Base-by-base conservation (phyloP, 2,113 vertebrate species). In the Apeltes quadracus region DNA sequence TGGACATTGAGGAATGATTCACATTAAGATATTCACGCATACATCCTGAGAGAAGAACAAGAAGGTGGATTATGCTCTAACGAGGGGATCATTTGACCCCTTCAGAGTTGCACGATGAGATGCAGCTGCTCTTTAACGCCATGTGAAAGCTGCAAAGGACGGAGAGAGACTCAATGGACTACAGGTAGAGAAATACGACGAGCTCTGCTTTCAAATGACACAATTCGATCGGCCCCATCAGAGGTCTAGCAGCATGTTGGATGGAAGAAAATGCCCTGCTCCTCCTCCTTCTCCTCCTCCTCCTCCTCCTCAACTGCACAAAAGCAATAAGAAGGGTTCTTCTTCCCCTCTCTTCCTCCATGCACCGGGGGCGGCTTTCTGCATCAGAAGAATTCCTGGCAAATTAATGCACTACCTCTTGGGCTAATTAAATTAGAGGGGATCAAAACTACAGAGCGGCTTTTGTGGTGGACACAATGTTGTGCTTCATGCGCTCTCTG, bases 381-480 rank as follows among this genome's bases (percentile, higher is more conserved):
- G 96, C 96, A 97, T 98, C 96, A 97, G 95, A 98, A 95, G 95
- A 96, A 96, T 97, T 98, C 96, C 96, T 96, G 95, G 96, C 95
- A 96, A 97, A 98, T 97, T 95, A 98, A 96, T 96, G 95, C 94
- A 93, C 95, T 97, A 97, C 96, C 95, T 98, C 96, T 98, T 94
- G 95, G 96, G 95, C 96, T 97, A 98, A 99, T 99, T 98, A 96
- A 98, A 98, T 98, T 97, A 98, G 95, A 95, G 94, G 93, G 96
- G 96, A 98, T 98, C 96, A 97, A 96, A 97, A 96, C 94, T 95
- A 98, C 96, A 97, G 95, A 98, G 95, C 94, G 83, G 95, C 95
- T 97, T 98, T 97, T 97, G 96, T 97, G 94, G 95, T 95, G 96
- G 95, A 96, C 96, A 96, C 96, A 96, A 96, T 97, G 96, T 96